phyloP scores from a whole-genome alignment of 2,113 vertebrate species.

The Peucedramus taeniatus region DNA sequence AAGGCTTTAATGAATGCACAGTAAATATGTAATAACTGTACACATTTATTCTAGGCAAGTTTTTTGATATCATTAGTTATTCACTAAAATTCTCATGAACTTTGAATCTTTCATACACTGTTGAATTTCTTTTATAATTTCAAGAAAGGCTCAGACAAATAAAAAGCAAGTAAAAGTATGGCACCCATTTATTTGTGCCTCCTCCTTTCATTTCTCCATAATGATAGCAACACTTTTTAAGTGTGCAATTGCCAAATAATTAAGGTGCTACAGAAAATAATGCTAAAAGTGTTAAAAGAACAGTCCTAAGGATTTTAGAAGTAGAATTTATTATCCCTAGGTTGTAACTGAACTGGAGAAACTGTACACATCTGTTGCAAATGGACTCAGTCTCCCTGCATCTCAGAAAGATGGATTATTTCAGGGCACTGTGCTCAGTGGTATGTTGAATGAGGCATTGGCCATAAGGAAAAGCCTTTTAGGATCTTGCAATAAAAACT shows the following conservation, averaged over 20 bases:
- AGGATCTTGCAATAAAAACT: not conserved
- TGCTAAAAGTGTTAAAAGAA: not conserved
- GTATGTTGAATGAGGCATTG: not conserved
- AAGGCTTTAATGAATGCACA: not conserved
- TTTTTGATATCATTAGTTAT: not conserved
- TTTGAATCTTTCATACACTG: not conserved
- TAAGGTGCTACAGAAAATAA: not conserved
- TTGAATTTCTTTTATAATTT: not conserved
- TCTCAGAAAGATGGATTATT: not conserved
- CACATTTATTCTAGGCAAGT: not conserved
- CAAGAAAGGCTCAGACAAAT: not conserved
- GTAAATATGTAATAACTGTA: not conserved
- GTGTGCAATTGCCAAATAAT: not conserved
- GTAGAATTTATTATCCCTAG: not conserved
- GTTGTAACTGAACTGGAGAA: not conserved
- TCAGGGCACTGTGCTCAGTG: not conserved
- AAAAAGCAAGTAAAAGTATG: not conserved
- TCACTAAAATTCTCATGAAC: not conserved
- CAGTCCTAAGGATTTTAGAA: not conserved
- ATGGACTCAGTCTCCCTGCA: not conserved
- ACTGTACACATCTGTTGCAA: not conserved
- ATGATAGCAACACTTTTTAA: not conserved
- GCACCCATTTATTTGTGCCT: not conserved
- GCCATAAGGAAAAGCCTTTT: not conserved
- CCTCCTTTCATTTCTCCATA: accelerated